These are phyloP conservation scores for Cerceris rybyensis DNA, from an alignment of 2,888 invertebrate species.

Conservation along the genomic window DNA sequence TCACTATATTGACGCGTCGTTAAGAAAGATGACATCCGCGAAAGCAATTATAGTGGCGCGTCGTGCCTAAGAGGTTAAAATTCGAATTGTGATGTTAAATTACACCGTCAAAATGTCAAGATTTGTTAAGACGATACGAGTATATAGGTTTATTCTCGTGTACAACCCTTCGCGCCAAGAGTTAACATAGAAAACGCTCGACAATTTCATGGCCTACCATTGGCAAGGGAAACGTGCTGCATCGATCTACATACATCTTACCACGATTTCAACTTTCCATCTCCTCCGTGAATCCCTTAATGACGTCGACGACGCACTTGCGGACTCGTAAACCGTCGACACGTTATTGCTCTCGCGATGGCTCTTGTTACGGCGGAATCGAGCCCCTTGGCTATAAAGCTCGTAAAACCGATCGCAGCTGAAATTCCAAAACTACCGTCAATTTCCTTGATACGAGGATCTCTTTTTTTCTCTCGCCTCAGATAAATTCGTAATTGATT, in stretches of 20 bases:
- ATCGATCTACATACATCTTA: constrained; percentile 28
- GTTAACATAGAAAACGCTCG: no score
- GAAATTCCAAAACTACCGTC: background rate
- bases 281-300: constrained; percentile 22
- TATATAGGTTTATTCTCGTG: no score
- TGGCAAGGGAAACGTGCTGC: background rate
- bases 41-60: no score
- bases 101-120: no score
- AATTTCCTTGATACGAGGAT: background rate
- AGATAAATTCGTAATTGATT: background rate
- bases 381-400: background rate
- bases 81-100: no score
- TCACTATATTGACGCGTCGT: no score
- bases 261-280: constrained; percentile 18
- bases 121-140: no score
- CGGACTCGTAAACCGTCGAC: constrained; percentile 16
- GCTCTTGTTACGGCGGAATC: constrained; percentile 9
- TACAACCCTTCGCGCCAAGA: no score
- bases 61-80: no score
- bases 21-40: no score
- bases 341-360: constrained; percentile 15
- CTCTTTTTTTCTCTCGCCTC: background rate
- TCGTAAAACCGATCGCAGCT: constrained; percentile 6
- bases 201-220: no score
- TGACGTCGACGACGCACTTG: constrained; percentile 1